A percentile compares a stretch with the other conserved stretches of the same genome.
These are phyloP conservation scores for Suillia variegata DNA, from an alignment of 2,888 invertebrate species.

Conservation along the genomic window DNA sequence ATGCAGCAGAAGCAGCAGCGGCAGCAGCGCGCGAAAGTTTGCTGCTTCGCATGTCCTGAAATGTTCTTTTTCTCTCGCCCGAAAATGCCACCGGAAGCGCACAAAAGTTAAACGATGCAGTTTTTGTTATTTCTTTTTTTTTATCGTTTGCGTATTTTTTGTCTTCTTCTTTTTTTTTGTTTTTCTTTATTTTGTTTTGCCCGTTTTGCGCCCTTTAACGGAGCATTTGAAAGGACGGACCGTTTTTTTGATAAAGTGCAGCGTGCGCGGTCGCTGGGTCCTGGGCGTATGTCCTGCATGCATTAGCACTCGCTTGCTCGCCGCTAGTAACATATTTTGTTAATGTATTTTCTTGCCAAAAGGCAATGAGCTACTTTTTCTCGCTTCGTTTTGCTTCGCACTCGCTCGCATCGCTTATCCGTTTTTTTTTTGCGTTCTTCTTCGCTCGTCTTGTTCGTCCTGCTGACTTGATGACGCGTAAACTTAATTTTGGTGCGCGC, in stretches of 20 bases:
- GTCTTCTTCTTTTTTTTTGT: too few species aligned
- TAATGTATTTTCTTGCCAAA: constrained; percentile 19
- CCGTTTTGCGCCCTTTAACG: too few species aligned
- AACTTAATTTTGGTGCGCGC: constrained; percentile 16
- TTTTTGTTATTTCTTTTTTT: background rate
- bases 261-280: background rate
- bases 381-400: background rate
- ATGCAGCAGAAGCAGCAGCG: background rate
- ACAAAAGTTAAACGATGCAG: background rate
- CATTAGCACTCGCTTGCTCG: background rate
- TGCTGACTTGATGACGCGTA: constrained; percentile 20
- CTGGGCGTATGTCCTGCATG: background rate
- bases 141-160: background rate
- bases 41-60: too few species aligned
- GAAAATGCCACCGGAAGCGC: background rate
- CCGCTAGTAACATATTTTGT: constrained; percentile 16
- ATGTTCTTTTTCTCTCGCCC: too few species aligned
- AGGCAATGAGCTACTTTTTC: background rate
- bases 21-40: background rate
- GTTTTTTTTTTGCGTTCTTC: background rate
- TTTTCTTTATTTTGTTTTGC: too few species aligned
- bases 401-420: background rate
- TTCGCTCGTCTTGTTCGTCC: background rate
- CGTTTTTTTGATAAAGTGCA: background rate
- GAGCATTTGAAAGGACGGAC: too few species aligned